A percentile compares a stretch with the other conserved stretches of the same genome.
Evolutionary conservation across 1,140 invertebrate species (phyloP).

Genomic region (Euwallacea fornicatus): DNA sequence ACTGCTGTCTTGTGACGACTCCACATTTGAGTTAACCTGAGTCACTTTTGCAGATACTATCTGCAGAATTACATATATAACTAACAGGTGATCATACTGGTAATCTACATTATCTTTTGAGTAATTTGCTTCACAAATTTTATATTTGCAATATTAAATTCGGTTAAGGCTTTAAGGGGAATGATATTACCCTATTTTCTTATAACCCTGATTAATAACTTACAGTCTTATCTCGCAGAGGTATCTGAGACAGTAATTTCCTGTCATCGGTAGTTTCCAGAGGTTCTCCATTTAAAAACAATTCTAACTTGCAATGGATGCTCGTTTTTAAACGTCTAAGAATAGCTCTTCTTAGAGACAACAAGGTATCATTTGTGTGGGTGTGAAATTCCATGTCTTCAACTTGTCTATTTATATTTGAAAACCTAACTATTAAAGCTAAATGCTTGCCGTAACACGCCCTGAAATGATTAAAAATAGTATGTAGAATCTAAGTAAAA

Average conservation of each 20-base stretch:
- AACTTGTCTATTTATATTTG: constrained; percentile 83
- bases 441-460: constrained; percentile 90
- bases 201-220: background rate
- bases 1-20: constrained; percentile 75
- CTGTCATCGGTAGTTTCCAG: constrained; percentile 86
- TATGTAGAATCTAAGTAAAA: background rate
- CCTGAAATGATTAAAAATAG: constrained; percentile 52
- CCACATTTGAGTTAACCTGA: constrained; percentile 77
- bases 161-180: too few relatives aligned
- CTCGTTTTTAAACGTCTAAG: constrained; percentile 72
- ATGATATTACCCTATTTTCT: too few relatives aligned
- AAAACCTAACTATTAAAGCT: constrained; percentile 82
- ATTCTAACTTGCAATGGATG: constrained; percentile 83
- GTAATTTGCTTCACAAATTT: too few relatives aligned
- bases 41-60: constrained; percentile 83
- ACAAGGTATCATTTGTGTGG: constrained; percentile 92
- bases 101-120: too few relatives aligned
- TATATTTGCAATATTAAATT: too few relatives aligned
- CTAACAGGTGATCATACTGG: too few relatives aligned
- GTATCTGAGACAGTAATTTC: constrained; percentile 84
- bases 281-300: constrained; percentile 86
- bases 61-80: constrained; percentile 54
- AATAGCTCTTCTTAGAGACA: constrained; percentile 76
- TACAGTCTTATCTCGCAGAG: constrained; percentile 89
- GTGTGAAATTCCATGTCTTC: constrained; percentile 93